A percentile compares a stretch with the other conserved stretches of the same genome.
Evolutionary conservation across 2,797 vertebrate species (phyloP).

Genomic region (Moxostoma hubbsi): DNA sequence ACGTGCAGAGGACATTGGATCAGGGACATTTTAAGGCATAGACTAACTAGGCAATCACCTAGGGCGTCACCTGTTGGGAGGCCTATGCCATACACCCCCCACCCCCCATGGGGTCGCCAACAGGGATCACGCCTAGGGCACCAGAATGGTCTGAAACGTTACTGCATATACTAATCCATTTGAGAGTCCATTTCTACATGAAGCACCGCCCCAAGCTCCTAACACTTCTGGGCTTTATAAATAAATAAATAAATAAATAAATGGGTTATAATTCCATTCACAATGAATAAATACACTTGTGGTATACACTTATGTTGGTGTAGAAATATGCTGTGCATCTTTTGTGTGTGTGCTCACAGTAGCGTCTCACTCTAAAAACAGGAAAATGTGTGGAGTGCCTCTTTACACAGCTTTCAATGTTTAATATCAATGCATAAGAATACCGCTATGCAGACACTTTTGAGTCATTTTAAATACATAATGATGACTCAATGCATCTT

Average conservation of each 20-base stretch:
- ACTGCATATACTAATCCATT: not conserved
- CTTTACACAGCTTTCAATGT: slow-evolving; percentile 12
- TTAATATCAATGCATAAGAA: not conserved
- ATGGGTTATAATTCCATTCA: not conserved
- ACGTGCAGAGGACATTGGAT: not conserved
- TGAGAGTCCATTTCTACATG: not conserved
- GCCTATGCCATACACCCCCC: no score
- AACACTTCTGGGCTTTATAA: no score
- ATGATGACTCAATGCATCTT: not conserved
- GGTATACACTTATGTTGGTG: not conserved
- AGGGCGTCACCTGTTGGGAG: no score
- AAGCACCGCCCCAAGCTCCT: not conserved
- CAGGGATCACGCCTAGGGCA: no score
- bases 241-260: not conserved
- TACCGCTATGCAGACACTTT: not conserved
- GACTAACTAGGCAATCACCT: no score
- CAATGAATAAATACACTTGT: not conserved
- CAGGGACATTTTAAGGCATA: no score
- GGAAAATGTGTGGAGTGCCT: not conserved
- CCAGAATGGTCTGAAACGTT: no score
- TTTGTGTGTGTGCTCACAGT: not conserved
- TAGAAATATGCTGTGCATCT: slow-evolving; percentile 2
- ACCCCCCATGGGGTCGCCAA: no score
- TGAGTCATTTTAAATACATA: slow-evolving; percentile 4
- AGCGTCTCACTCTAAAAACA: not conserved